phyloP scores from a whole-genome alignment of 2,113 vertebrate species.

The Carassius gibelio region DNA sequence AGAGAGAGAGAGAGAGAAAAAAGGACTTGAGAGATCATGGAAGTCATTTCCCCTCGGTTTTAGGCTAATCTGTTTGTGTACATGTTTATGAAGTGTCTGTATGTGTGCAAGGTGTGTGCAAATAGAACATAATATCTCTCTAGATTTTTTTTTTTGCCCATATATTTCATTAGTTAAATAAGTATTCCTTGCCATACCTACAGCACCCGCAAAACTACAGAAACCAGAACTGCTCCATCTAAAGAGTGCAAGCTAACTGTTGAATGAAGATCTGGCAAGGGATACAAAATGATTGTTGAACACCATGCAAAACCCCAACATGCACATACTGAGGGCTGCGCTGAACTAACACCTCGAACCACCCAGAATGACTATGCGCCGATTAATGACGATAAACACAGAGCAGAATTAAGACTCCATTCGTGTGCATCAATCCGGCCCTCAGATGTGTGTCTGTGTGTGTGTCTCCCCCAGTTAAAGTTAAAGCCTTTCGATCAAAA shows the following conservation, averaged over 20 bases:
- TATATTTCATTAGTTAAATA: conserved; percentile 54
- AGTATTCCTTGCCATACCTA: conserved; percentile 68
- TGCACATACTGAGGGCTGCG: conserved; percentile 50
- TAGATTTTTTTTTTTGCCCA: conserved; percentile 63
- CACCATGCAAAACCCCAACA: conserved; percentile 72
- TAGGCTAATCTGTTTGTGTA: conserved; percentile 67
- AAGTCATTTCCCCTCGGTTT: conserved; percentile 64
- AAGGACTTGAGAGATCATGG: conserved; percentile 52
- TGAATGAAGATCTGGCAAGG: conserved; percentile 63
- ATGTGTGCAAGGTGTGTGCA: conserved; percentile 62
- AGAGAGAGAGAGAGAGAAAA: not conserved
- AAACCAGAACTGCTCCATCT: not conserved
- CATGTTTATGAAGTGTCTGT: conserved; percentile 67
- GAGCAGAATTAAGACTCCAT: conserved; percentile 38
- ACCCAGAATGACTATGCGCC: conserved; percentile 39
- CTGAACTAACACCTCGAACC: conserved; percentile 39
- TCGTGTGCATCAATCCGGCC: conserved; percentile 15
- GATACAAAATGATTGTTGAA: conserved; percentile 65
- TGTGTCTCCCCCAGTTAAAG: conserved; percentile 54
- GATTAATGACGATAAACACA: conserved; percentile 3
- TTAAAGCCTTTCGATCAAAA: conserved; percentile 74
- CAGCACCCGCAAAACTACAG: not conserved
- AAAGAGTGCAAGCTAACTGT: not conserved
- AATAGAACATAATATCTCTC: conserved; percentile 51
- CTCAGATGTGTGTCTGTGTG: conserved; percentile 37